Evolutionary conservation across 2,797 vertebrate genomes (phyloP).

Genomic region (Spinus pinus): DNA sequence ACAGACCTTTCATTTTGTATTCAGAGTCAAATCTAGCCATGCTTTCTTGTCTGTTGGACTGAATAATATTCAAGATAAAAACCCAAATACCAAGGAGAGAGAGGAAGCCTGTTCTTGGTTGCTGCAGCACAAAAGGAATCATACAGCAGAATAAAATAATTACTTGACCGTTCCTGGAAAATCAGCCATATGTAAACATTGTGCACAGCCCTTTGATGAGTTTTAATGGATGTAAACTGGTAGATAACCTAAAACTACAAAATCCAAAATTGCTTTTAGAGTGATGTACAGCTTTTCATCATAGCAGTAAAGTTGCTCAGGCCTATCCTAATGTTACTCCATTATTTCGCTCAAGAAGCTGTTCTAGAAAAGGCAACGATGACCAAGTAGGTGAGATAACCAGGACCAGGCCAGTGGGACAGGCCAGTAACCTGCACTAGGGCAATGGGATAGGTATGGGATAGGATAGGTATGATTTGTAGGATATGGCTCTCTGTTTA

Average conservation of each 20-base stretch:
- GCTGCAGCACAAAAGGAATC: not conserved
- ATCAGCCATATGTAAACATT: not conserved
- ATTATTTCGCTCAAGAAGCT: not conserved
- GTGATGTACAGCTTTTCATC: not conserved
- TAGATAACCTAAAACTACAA: not conserved
- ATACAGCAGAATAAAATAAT: not conserved
- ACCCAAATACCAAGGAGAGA: not conserved
- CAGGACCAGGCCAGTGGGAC: not conserved
- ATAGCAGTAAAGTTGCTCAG: not conserved
- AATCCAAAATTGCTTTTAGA: not conserved
- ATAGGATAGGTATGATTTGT: not conserved
- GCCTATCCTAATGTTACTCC: not conserved
- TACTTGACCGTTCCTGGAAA: not conserved
- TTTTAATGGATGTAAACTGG: not conserved
- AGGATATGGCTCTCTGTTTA: not conserved
- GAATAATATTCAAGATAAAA: not conserved
- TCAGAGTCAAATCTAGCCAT: not conserved
- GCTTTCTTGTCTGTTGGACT: not conserved
- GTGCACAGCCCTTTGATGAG: not conserved
- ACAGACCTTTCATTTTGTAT: not conserved
- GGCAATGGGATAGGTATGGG: not conserved
- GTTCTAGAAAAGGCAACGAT: not conserved
- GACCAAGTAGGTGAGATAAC: not conserved
- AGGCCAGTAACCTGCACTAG: not conserved
- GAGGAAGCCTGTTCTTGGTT: not conserved